A percentile compares a stretch with the other conserved stretches of the same genome.
phyloP scores from a whole-genome alignment of 2,113 vertebrate genomes.

The Pseudorectes ferrugineus region DNA sequence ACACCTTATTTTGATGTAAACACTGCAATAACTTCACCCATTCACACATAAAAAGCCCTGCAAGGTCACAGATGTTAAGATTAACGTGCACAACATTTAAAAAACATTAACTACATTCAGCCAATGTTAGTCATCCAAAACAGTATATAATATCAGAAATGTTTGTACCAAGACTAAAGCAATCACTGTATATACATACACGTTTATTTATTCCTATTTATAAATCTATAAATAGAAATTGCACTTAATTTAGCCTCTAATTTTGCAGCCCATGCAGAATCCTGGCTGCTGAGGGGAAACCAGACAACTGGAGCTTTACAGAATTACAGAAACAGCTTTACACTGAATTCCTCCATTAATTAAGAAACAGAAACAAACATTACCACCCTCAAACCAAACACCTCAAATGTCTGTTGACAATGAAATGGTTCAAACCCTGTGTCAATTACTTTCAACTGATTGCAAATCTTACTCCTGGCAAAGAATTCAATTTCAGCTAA shows the following conservation, averaged over 20 bases:
- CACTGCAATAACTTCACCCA: background rate
- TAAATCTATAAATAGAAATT: background rate
- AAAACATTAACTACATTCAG: background rate
- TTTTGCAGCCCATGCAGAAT: background rate
- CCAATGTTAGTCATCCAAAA: background rate
- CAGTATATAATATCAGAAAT: background rate
- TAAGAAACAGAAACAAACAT: background rate
- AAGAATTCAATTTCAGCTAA: background rate
- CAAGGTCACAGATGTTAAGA: background rate
- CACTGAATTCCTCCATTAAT: background rate
- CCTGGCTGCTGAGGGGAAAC: background rate
- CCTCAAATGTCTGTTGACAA: background rate
- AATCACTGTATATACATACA: background rate
- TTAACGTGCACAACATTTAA: background rate
- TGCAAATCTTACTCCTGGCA: background rate
- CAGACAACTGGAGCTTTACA: background rate
- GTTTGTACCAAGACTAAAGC: background rate
- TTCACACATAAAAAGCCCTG: background rate
- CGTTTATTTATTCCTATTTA: background rate
- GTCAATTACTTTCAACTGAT: background rate
- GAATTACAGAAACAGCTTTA: background rate
- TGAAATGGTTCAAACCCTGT: background rate
- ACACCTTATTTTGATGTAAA: background rate
- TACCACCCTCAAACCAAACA: background rate
- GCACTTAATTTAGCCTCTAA: background rate